phyloP scores from a whole-genome alignment of 2,113 vertebrate species.

The Nipponia nippon region DNA sequence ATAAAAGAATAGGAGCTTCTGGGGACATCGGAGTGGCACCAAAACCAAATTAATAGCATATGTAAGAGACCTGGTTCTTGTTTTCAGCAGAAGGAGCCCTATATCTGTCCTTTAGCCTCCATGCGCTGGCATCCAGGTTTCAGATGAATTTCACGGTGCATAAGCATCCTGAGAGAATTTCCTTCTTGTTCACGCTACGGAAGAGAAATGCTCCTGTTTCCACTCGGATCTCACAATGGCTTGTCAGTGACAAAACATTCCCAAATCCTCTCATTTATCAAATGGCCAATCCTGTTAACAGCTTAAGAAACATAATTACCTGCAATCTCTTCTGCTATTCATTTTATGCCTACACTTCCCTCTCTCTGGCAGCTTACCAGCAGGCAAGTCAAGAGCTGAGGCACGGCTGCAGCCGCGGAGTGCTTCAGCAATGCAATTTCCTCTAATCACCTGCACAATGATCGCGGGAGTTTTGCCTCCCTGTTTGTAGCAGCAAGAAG shows the following conservation, averaged over 20 bases:
- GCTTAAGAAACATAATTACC: conserved; percentile 82
- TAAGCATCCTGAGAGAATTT: conserved; percentile 60
- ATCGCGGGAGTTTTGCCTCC: background rate
- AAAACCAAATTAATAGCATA: background rate
- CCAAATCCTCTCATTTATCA: conserved; percentile 82
- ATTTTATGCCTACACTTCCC: conserved; percentile 63
- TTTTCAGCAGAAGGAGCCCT: background rate
- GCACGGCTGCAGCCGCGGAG: background rate
- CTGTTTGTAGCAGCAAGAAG: background rate
- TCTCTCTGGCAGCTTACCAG: conserved; percentile 69
- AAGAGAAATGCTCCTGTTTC: conserved; percentile 65
- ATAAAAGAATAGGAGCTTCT: background rate
- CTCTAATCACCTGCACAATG: background rate
- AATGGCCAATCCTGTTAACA: conserved; percentile 81
- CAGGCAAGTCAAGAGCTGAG: conserved; percentile 61
- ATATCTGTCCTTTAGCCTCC: background rate
- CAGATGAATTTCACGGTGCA: conserved; percentile 61
- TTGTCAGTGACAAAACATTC: conserved; percentile 80
- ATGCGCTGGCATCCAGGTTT: conserved; percentile 29
- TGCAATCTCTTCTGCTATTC: conserved; percentile 78
- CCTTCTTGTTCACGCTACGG: conserved; percentile 42
- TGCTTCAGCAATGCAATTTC: background rate
- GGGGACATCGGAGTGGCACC: fast-evolving
- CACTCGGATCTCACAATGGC: conserved; percentile 70
- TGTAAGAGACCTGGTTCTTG: background rate